These are phyloP conservation scores for Cetoscarus ocellatus DNA, from an alignment of 2,797 vertebrate genomes.

Conservation along the genomic window DNA sequence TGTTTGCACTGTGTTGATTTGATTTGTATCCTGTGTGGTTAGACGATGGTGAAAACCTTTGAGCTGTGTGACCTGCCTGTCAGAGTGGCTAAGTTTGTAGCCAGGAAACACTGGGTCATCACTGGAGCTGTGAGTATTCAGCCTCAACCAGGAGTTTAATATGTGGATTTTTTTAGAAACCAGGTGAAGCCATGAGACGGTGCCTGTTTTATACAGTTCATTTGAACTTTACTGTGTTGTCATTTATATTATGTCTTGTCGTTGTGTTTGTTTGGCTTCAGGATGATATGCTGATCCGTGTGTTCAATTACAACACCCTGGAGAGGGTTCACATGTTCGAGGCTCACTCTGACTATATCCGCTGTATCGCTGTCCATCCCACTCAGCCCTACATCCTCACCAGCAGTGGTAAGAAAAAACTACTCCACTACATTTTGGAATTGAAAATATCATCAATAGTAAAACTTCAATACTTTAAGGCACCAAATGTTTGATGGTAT, in stretches of 20 bases:
- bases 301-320: conserved; percentile 97
- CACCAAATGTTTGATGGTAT: too few relatives aligned
- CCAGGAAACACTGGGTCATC: conserved; percentile 95
- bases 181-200: too few relatives aligned
- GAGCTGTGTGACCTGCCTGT: conserved; percentile 95
- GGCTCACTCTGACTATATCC: conserved; percentile 95
- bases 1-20: background rate
- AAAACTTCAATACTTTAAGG: too few relatives aligned
- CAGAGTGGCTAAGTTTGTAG: conserved; percentile 93
- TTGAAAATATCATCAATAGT: too few relatives aligned
- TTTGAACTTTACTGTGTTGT: background rate
- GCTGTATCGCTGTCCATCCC: conserved; percentile 96
- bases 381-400: conserved; percentile 94
- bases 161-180: background rate
- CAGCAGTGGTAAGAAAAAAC: conserved; percentile 86
- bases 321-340: conserved; percentile 96
- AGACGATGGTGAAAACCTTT: conserved; percentile 95
- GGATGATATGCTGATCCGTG: conserved; percentile 97
- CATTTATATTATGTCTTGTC: background rate
- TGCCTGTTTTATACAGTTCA: too few relatives aligned
- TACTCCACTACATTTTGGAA: background rate
- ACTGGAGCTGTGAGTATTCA: conserved; percentile 91
- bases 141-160: background rate
- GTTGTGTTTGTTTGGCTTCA: conserved; percentile 45
- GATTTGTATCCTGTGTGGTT: conserved; percentile 27